phyloP scores from a whole-genome alignment of 2,797 vertebrate species.

The Epinephelus malabaricus region DNA sequence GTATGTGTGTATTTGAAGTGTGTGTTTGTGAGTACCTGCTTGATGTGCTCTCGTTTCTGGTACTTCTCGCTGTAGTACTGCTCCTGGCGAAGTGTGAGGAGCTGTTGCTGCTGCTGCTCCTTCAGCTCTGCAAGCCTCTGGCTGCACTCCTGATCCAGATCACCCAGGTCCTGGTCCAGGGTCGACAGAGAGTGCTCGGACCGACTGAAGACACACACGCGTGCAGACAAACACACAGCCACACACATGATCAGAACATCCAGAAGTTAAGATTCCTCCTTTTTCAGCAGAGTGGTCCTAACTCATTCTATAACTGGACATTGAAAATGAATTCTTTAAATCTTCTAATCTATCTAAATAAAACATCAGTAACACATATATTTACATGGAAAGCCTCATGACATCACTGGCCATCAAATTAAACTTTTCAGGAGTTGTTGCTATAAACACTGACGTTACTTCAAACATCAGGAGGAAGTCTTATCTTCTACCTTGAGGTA shows the following conservation, averaged over 20 bases:
- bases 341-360: neutral
- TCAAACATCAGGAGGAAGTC: neutral
- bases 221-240: conserved; percentile 4
- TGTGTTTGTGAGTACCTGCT: conserved; percentile 86
- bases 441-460: neutral
- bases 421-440: neutral
- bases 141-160: conserved; percentile 92
- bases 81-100: conserved; percentile 95
- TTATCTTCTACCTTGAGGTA: conserved; percentile 16
- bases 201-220: conserved; percentile 81
- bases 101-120: conserved; percentile 95
- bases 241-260: conserved; percentile 18
- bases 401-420: neutral
- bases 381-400: neutral
- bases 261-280: neutral
- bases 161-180: conserved; percentile 92
- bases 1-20: neutral
- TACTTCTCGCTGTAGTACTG: conserved; percentile 99
- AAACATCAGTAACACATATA: neutral
- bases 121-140: conserved; percentile 92
- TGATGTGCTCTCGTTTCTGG: conserved; percentile 96
- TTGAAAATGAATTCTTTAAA: neutral
- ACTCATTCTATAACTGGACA: neutral
- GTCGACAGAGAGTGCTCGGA: conserved; percentile 90
- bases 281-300: neutral